Base-by-base conservation (phyloP, 1,140 invertebrate genomes). In the Drosophila sp. region DNA sequence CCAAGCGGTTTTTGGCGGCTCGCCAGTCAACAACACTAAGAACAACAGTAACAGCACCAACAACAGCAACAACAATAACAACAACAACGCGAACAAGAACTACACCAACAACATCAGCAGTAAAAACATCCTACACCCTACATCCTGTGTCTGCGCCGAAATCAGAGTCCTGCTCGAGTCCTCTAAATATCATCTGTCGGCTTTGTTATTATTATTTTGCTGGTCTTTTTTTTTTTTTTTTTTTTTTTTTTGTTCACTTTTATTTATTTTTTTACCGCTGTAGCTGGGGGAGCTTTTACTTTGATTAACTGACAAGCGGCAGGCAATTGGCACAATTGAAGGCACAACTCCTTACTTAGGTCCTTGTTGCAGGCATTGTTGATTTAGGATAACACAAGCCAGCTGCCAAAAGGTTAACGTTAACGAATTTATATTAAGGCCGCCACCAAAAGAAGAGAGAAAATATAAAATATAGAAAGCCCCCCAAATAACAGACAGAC, bases 241-340 rank as follows among this genome's bases (percentile, higher is more conserved):
- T 69, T 78, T 64, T 66, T 61, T 64, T 18, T 27, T 7, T 18
- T 51, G n/a, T n/a, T n/a, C n/a, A n/a, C n/a, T n/a, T n/a, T n/a
- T n/a, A n/a, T n/a, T 14, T 27, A 21, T 18, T 18, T n/a, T 51
- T 34, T 64, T 25, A 25, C 51, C 14, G 36, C 38, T 65, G 8
- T 27, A 29, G 51, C 29, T 36, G 7, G 53, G 38, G 29, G 54
- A 67, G 75, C 82, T 87, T 87, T 87, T 87, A 87, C 76, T 87
- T 87, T 87, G 83, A 87, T 87, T 87, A 87, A 87, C 82, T 82
- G 82, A 82, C 78, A 79, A 89, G 67, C 83, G 82, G 71, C 83
- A 72, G 82, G 82, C 82, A 87, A 87, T 87, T 87, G 82, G 78
- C 78, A 76, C 82, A 87, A 87, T 87, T 89, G 82, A 82, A 73